A percentile compares a stretch with the other conserved stretches of the same genome.
These are phyloP conservation scores for Sebastes nivosus DNA, from an alignment of 2,797 vertebrate species.

Conservation along the genomic window DNA sequence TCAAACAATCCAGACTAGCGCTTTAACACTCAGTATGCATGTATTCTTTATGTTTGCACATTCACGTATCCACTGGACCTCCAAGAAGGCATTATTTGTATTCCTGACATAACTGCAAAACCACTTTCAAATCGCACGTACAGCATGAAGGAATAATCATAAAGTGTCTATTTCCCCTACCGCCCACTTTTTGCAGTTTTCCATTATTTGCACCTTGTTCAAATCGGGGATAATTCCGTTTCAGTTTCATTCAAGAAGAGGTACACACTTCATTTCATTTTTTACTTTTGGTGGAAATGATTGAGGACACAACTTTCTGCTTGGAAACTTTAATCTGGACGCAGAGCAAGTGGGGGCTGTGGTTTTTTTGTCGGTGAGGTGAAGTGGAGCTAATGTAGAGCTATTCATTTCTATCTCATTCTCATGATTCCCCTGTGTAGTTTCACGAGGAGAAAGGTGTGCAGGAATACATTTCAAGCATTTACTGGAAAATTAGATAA, in stretches of 20 bases:
- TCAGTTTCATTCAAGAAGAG: conserved; percentile 46
- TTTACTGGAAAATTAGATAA: conserved; percentile 84
- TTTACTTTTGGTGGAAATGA: conserved; percentile 38
- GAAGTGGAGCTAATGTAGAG: conserved; percentile 71
- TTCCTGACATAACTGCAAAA: conserved; percentile 9
- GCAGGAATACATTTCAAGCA: conserved; percentile 82
- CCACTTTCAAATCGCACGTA: neutral
- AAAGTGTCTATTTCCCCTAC: conserved; percentile 17
- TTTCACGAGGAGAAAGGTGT: conserved; percentile 71
- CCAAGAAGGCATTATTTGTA: neutral
- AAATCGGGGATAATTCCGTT: conserved; percentile 45
- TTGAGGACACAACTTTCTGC: conserved; percentile 43
- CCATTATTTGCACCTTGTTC: conserved; percentile 42
- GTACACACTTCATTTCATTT: conserved; percentile 35
- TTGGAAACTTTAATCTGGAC: conserved; percentile 54
- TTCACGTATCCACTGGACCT: neutral
- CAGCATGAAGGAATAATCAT: conserved; percentile 25
- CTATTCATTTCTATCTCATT: conserved; percentile 77
- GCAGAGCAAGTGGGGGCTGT: conserved; percentile 20
- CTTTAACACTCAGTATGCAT: neutral
- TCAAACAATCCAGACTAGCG: neutral
- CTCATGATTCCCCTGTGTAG: conserved; percentile 70
- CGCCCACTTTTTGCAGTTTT: conserved; percentile 9
- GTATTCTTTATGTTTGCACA: neutral
- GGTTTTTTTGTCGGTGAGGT: conserved; percentile 26